Percentiles rank a stretch among this genome's conserved stretches.
phyloP scores from a whole-genome alignment of 2,113 vertebrate species.

The Sphyrna mokarran region DNA sequence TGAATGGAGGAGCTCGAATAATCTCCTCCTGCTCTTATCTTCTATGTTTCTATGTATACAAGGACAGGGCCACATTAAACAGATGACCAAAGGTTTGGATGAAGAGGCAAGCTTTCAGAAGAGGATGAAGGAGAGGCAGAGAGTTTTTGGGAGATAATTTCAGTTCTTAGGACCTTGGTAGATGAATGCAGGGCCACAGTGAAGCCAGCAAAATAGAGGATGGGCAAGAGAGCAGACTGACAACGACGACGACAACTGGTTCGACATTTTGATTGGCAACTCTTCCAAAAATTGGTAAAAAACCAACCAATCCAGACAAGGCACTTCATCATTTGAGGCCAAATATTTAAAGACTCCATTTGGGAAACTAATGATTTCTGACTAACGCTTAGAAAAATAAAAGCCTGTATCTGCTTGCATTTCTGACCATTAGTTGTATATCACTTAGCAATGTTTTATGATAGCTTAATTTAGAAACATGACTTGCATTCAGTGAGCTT shows the following conservation, averaged over 20 bases:
- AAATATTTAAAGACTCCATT: not conserved
- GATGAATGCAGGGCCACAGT: not conserved
- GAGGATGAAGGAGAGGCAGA: not conserved
- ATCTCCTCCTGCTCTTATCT: too few relatives aligned
- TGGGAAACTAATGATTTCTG: not conserved
- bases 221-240: not conserved
- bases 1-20: too few relatives aligned
- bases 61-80: not conserved
- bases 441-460: not conserved
- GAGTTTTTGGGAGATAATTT: not conserved
- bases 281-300: not conserved
- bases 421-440: not conserved
- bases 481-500: not conserved
- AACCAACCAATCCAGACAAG: not conserved
- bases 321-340: not conserved
- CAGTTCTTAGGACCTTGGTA: not conserved
- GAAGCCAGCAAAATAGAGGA: not conserved
- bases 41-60: not conserved
- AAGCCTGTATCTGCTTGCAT: not conserved
- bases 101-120: too few relatives aligned
- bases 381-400: not conserved
- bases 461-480: not conserved
- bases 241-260: not conserved
- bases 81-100: not conserved
- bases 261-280: not conserved